Percentiles rank a stretch among this genome's conserved stretches.
These are phyloP conservation scores for Neocrepidodera transversa DNA, from an alignment of 2,888 invertebrate species.

Conservation along the genomic window DNA sequence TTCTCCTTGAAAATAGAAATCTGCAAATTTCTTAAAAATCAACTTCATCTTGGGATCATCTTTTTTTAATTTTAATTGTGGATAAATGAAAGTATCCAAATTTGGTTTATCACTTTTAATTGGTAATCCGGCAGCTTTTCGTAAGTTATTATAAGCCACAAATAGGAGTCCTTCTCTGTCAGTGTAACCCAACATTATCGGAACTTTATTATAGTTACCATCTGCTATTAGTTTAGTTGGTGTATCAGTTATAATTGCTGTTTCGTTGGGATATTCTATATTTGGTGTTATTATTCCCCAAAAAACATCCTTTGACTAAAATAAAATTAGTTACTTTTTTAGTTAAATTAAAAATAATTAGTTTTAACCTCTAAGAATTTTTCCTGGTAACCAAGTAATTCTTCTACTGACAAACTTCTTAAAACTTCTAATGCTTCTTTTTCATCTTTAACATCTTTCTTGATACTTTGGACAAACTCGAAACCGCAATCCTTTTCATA, in stretches of 20 bases:
- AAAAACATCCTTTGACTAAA: background rate
- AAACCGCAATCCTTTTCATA: conserved; percentile 25
- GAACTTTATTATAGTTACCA: conserved; percentile 50
- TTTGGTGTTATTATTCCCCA: background rate
- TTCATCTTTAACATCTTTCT: conserved; percentile 42
- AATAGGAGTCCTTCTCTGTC: conserved; percentile 51
- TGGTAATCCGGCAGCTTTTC: background rate
- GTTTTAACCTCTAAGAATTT: conserved; percentile 42
- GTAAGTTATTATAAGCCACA: background rate
- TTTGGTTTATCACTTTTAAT: background rate
- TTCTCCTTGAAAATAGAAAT: conserved; percentile 18
- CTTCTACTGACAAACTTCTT: conserved; percentile 30
- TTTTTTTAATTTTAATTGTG: conserved; percentile 4
- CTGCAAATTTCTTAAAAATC: background rate
- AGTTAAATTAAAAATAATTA: no score
- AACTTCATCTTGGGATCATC: conserved; percentile 1
- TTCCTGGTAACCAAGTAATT: conserved; percentile 39
- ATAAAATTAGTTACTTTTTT: no score
- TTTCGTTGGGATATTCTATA: conserved; percentile 24
- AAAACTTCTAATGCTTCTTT: conserved; percentile 43
- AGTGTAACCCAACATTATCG: conserved; percentile 54
- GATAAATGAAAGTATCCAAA: background rate
- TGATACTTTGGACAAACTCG: conserved; percentile 38
- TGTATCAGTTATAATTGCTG: conserved; percentile 10
- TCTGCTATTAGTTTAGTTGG: conserved; percentile 12